A percentile compares a stretch with the other conserved stretches of the same genome.
These are phyloP conservation scores for Hyposmocoma kahamanoa DNA, from an alignment of 1,140 invertebrate species.

Conservation along the genomic window DNA sequence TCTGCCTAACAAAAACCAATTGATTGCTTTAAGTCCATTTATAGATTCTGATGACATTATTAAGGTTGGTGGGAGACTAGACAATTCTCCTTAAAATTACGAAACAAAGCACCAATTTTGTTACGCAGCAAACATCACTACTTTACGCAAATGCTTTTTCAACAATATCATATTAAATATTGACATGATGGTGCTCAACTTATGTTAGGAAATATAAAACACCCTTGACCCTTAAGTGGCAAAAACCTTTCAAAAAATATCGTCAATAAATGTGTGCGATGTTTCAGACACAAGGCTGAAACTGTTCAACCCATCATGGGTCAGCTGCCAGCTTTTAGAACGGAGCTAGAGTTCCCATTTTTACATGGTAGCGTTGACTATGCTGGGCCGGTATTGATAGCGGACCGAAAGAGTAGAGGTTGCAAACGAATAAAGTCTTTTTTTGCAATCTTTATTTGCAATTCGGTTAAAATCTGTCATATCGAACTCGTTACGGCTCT, in stretches of 20 bases:
- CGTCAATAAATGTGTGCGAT: slow-evolving; percentile 11
- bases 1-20: neutral
- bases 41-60: neutral
- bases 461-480: no score
- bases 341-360: slow-evolving; percentile 17
- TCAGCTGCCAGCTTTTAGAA: slow-evolving; percentile 11
- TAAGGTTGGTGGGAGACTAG: neutral
- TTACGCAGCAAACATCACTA: slow-evolving; percentile 14
- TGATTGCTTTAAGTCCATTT: neutral
- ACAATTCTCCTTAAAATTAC: slow-evolving; percentile 5
- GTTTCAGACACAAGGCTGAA: slow-evolving; percentile 9
- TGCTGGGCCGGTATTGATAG: no score
- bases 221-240: slow-evolving; percentile 22
- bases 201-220: slow-evolving; percentile 3
- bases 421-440: no score
- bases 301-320: slow-evolving; percentile 20
- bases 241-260: slow-evolving; percentile 10
- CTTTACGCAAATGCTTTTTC: slow-evolving; percentile 12
- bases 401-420: no score
- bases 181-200: slow-evolving; percentile 15
- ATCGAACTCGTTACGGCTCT: no score
- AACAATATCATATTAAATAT: slow-evolving; percentile 9
- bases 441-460: no score
- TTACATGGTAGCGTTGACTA: no score
- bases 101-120: slow-evolving; percentile 13